These are phyloP conservation scores for Ips nitidus DNA, from an alignment of 1,140 invertebrate species.

Conservation along the genomic window DNA sequence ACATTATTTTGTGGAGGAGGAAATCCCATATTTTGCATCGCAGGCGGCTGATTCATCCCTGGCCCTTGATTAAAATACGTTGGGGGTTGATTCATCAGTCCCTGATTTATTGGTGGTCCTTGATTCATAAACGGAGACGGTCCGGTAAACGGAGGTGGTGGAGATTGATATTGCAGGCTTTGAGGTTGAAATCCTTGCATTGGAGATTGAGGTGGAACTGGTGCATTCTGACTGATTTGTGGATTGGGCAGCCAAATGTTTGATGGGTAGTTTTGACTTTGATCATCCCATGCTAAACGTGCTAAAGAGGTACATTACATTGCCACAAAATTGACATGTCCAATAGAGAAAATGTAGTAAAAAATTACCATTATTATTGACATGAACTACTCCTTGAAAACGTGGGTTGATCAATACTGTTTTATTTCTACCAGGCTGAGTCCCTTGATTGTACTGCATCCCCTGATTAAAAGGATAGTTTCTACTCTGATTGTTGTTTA, in stretches of 20 bases:
- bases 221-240: neutral
- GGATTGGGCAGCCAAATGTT: neutral
- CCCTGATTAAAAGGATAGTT: neutral
- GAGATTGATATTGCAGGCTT: neutral
- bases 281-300: conserved; percentile 32
- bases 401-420: conserved; percentile 39
- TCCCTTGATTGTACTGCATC: neutral
- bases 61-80: no score
- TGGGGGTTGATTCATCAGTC: no score
- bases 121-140: no score
- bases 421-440: conserved; percentile 26
- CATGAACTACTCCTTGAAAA: conserved; percentile 35
- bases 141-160: neutral
- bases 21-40: no score
- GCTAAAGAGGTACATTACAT: conserved; percentile 28
- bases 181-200: neutral
- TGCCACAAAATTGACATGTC: neutral
- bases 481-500: neutral
- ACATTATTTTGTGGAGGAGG: no score
- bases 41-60: no score
- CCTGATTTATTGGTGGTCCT: no score
- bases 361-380: conserved; percentile 30
- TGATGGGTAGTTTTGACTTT: neutral
- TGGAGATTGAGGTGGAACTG: conserved; percentile 6
- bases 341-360: conserved; percentile 3